Percentiles rank a stretch among this genome's conserved stretches.
phyloP scores from a whole-genome alignment of 2,888 invertebrate species.

The Epirrita christyi region DNA sequence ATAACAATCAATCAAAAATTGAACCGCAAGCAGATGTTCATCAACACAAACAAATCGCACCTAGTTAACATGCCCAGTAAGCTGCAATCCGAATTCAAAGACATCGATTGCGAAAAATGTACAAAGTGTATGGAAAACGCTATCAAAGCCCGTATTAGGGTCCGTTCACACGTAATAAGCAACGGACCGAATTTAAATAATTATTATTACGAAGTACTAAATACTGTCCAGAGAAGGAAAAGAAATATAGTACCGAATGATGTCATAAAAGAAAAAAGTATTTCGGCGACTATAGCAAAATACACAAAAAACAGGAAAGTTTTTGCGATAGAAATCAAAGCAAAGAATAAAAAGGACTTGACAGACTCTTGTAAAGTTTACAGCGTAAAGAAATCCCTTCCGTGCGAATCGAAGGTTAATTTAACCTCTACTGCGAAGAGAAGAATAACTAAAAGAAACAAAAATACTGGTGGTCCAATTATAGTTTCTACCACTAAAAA shows the following conservation, averaged over 20 bases:
- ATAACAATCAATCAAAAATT: conserved; percentile 31
- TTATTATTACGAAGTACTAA: conserved; percentile 45
- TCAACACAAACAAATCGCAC: conserved; percentile 46
- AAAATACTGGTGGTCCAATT: conserved; percentile 39
- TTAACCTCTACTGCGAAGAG: conserved; percentile 48
- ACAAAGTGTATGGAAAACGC: conserved; percentile 59
- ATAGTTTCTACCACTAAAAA: conserved; percentile 9
- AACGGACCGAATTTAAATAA: conserved; percentile 38
- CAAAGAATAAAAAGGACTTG: conserved; percentile 34
- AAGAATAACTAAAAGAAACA: conserved; percentile 52
- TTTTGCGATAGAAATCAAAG: conserved; percentile 66
- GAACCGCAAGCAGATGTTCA: conserved; percentile 41
- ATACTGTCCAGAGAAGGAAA: conserved; percentile 15
- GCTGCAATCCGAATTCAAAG: conserved; percentile 50
- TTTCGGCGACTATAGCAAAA: conserved; percentile 59
- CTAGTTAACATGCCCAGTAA: conserved; percentile 42
- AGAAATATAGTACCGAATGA: conserved; percentile 12
- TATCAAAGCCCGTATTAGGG: conserved; percentile 51
- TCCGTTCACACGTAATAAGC: conserved; percentile 29
- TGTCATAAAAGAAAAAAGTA: conserved; percentile 37
- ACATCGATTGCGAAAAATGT: conserved; percentile 54
- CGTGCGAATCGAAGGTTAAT: conserved; percentile 58
- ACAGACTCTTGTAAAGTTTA: conserved; percentile 58
- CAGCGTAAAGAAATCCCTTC: conserved; percentile 56
- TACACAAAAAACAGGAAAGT: conserved; percentile 56